A percentile compares a stretch with the other conserved stretches of the same genome.
Evolutionary conservation across 2,888 invertebrate species (phyloP).

Genomic region (Parnassius smintheus): DNA sequence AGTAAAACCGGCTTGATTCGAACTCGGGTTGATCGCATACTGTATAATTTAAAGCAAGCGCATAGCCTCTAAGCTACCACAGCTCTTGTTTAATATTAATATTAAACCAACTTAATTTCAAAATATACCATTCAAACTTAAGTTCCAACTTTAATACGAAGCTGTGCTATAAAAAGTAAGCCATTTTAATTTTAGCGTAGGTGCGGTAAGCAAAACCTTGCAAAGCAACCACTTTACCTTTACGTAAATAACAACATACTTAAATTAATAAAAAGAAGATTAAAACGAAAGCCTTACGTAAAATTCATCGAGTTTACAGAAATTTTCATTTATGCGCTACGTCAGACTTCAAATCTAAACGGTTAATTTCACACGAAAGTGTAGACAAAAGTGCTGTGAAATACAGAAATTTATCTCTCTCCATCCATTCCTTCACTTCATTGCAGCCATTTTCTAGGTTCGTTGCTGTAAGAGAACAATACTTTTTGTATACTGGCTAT

Average conservation of each 20-base stretch:
- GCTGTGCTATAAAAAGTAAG: neutral
- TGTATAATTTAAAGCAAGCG: too few species aligned
- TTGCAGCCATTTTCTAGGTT: conserved; percentile 33
- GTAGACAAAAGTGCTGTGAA: conserved; percentile 19
- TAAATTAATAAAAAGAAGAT: neutral
- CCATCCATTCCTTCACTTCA: conserved; percentile 27
- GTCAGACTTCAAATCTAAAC: conserved; percentile 19
- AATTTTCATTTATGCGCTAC: conserved; percentile 7
- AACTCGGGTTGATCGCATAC: too few species aligned
- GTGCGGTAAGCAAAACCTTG: neutral
- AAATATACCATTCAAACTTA: neutral
- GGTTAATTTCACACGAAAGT: conserved; percentile 23
- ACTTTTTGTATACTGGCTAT: conserved; percentile 3
- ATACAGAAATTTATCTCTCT: conserved; percentile 19
- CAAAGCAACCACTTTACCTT: neutral
- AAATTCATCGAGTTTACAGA: neutral
- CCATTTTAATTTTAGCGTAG: neutral
- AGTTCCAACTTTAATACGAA: neutral
- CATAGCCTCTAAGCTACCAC: too few species aligned
- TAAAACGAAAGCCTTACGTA: neutral
- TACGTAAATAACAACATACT: neutral
- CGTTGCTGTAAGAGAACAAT: conserved; percentile 11
- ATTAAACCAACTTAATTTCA: neutral
- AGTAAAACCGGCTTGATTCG: too few species aligned
- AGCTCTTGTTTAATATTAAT: too few species aligned